phyloP scores from a whole-genome alignment of 2,888 invertebrate species.

The Troides helena region DNA sequence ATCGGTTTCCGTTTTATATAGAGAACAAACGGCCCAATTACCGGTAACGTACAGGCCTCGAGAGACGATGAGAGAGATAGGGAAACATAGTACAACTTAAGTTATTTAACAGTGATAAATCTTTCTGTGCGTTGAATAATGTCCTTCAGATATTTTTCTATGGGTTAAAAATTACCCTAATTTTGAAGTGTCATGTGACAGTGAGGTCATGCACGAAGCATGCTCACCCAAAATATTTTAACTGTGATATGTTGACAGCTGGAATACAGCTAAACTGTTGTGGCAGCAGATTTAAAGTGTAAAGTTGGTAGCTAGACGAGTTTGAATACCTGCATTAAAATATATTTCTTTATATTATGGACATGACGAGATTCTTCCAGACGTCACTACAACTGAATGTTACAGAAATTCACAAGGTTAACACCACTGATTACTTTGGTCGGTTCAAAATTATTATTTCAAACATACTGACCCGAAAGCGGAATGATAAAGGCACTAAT shows the following conservation, averaged over 20 bases:
- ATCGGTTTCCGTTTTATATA: background rate
- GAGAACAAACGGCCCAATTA: background rate
- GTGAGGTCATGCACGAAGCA: too few relatives aligned
- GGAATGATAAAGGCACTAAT: conserved; percentile 13
- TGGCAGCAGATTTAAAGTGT: too few relatives aligned
- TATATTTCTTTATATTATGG: too few relatives aligned
- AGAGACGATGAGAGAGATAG: too few relatives aligned
- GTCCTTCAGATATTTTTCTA: too few relatives aligned
- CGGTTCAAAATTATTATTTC: conserved; percentile 10
- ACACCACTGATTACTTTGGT: conserved; percentile 21
- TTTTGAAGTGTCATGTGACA: too few relatives aligned
- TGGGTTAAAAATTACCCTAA: too few relatives aligned
- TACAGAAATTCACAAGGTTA: background rate
- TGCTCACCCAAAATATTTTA: too few relatives aligned
- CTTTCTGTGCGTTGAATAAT: background rate
- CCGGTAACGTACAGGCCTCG: background rate
- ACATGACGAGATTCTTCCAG: background rate
- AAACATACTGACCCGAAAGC: conserved; percentile 15
- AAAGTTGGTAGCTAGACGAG: too few relatives aligned
- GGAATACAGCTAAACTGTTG: too few relatives aligned
- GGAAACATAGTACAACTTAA: background rate
- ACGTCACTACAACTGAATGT: background rate
- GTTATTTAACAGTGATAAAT: background rate
- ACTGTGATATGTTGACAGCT: too few relatives aligned
- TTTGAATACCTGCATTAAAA: too few relatives aligned